A percentile compares a stretch with the other conserved stretches of the same genome.
These are phyloP conservation scores for Plebejus melissa DNA, from an alignment of 2,888 invertebrate genomes.

Conservation along the genomic window DNA sequence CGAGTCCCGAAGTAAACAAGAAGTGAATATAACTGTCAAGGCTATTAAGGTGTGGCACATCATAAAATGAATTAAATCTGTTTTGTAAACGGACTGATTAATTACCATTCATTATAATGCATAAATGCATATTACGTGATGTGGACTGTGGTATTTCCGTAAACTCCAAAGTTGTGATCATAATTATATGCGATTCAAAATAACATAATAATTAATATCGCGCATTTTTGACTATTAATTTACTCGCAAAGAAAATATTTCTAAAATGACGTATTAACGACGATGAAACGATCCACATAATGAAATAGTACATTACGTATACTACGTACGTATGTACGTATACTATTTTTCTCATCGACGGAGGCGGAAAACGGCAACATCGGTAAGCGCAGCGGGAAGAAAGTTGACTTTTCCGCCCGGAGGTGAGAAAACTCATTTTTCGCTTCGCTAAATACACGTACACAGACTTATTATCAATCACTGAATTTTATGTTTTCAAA, in stretches of 20 bases:
- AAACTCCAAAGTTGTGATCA: not conserved
- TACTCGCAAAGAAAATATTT: not conserved
- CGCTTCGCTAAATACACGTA: not conserved
- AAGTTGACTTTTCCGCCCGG: too few species aligned
- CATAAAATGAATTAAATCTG: not conserved
- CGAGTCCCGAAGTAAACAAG: not conserved
- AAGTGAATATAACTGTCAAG: not conserved
- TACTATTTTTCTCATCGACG: too few species aligned
- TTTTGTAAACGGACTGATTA: not conserved
- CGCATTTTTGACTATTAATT: not conserved
- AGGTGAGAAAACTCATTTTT: not conserved
- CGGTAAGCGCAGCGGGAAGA: too few species aligned
- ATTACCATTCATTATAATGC: not conserved
- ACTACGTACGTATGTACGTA: too few species aligned
- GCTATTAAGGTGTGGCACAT: not conserved
- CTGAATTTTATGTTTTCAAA: not conserved
- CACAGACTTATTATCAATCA: conserved; percentile 3
- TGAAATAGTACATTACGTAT: too few species aligned
- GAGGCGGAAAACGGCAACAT: too few species aligned
- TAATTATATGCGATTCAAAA: not conserved
- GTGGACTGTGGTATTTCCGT: not conserved
- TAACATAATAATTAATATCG: not conserved
- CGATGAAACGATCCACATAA: too few species aligned
- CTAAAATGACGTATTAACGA: too few species aligned
- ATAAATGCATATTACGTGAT: not conserved